Evolutionary conservation across 2,113 vertebrate genomes (phyloP), one percentile per base, ranked within the genome.

Genomic region (Ailuropoda melanoleuca): DNA sequence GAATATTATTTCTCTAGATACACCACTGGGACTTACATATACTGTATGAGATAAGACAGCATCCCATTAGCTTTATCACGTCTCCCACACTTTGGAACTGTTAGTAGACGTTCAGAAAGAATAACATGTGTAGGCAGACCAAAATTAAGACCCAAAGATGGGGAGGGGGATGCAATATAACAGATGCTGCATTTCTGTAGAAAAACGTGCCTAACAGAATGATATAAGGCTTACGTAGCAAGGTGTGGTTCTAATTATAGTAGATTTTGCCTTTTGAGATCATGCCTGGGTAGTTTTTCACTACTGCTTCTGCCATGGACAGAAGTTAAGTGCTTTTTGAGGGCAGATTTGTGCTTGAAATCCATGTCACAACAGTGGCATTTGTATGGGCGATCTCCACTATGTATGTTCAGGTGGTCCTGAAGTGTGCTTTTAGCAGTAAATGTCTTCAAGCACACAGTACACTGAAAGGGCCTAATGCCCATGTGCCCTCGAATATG

Each of bases 391-490:
- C 98, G 98, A 96, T 99, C 98, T 1, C 99, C 99, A 0, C 99
- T 99, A 97, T 99, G 99, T 94, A 99, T 99, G 74, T 99, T 99
- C 66, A 99, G 97, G 96, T 99, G 99, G 93, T 99, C 99, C 98
- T 99, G 99, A 17, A 99, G 99, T 0, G 98, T 99, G 55, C 99
- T 99, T 95, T 99, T 99, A 90, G 99, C 99, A 2, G 99, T 99
- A 95, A 99, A 99, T 1, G 99, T 99, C 98, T 99, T 99, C 97
- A 99, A 80, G 97, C 99, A 99, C 77, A 99, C 99, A 39, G 99
- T 98, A 97, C 99, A 99, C 88, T 99, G 99, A 97, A 99, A 99
- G 23, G 99, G 99, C 46, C 99, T 98, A 95, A 99, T 99, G 10
- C 99, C 99, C 94, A 99, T 99, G 98, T 99, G 99, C 8, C 99